A percentile compares a stretch with the other conserved stretches of the same genome.
Conservation (phyloP, 2,888 invertebrate genomes). For the Plebejus melissa region DNA sequence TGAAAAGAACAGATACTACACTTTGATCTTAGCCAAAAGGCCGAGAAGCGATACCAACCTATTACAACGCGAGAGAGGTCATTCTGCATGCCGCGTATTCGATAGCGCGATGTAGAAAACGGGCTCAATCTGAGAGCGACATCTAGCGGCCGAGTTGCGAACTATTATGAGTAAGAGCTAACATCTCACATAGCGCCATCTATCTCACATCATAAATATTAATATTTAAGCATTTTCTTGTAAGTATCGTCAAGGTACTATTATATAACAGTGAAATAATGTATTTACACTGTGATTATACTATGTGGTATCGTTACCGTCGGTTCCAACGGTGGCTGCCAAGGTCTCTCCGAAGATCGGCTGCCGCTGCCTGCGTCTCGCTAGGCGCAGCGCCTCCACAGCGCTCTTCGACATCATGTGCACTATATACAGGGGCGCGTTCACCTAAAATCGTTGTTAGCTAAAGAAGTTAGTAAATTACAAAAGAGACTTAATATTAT, state of each 20-base stretch:
- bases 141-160: neutral
- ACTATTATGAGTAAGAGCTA: neutral
- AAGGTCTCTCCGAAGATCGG: conserved; percentile 93
- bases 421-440: conserved; percentile 95
- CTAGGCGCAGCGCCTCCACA: conserved; percentile 86
- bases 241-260: too few relatives aligned
- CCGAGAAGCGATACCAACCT: too few relatives aligned
- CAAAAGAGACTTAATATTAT: neutral
- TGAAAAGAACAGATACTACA: conserved; percentile 28
- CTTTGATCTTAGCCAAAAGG: conserved; percentile 26
- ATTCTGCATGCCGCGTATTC: neutral
- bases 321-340: conserved; percentile 84
- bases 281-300: too few relatives aligned
- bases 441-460: conserved; percentile 80
- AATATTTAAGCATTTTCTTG: neutral
- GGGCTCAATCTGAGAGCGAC: neutral
- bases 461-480: neutral
- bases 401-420: conserved; percentile 98
- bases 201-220: neutral
- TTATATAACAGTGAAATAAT: too few relatives aligned
- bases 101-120: neutral
- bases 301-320: conserved; percentile 54
- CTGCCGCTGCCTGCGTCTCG: conserved; percentile 80
- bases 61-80: neutral
- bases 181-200: neutral